A percentile compares a stretch with the other conserved stretches of the same genome.
These are phyloP conservation scores for Morpho achilles DNA, from an alignment of 2,888 invertebrate species.

Conservation along the genomic window DNA sequence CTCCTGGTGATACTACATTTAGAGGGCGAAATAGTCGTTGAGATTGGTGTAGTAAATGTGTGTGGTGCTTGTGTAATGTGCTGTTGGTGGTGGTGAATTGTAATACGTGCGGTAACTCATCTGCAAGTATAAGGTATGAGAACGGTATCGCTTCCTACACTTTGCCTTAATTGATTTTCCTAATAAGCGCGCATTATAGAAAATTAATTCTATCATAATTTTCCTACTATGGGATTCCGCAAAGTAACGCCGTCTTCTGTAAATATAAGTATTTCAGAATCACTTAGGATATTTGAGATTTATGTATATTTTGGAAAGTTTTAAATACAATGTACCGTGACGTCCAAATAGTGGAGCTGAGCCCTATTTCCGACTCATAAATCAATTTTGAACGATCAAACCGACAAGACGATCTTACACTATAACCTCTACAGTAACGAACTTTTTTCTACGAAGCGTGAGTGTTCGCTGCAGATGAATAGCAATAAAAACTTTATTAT, in stretches of 20 bases:
- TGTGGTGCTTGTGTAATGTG: too few relatives aligned
- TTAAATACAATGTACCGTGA: too few relatives aligned
- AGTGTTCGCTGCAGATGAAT: conserved; percentile 65
- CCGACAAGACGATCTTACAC: conserved; percentile 62
- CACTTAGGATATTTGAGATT: too few relatives aligned
- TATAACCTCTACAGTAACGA: conserved; percentile 49
- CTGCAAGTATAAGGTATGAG: too few relatives aligned
- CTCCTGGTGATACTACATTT: too few relatives aligned
- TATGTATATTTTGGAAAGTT: too few relatives aligned
- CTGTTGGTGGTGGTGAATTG: too few relatives aligned
- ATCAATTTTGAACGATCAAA: conserved; percentile 67
- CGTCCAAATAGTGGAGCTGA: neutral
- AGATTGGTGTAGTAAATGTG: too few relatives aligned
- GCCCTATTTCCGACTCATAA: conserved; percentile 53
- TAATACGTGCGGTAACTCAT: too few relatives aligned
- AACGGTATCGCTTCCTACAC: neutral
- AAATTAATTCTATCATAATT: neutral
- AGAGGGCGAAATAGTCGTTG: too few relatives aligned
- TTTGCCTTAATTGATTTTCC: neutral
- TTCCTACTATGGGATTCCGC: too few relatives aligned
- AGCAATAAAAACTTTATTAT: conserved; percentile 74
- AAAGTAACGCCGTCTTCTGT: neutral
- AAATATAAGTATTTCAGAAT: too few relatives aligned
- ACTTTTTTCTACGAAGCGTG: conserved; percentile 37
- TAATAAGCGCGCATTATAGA: neutral